Percentiles rank a stretch among this genome's conserved stretches.
Conservation (phyloP, 2,797 vertebrate species). For the Pseudomugil tenellus region DNA sequence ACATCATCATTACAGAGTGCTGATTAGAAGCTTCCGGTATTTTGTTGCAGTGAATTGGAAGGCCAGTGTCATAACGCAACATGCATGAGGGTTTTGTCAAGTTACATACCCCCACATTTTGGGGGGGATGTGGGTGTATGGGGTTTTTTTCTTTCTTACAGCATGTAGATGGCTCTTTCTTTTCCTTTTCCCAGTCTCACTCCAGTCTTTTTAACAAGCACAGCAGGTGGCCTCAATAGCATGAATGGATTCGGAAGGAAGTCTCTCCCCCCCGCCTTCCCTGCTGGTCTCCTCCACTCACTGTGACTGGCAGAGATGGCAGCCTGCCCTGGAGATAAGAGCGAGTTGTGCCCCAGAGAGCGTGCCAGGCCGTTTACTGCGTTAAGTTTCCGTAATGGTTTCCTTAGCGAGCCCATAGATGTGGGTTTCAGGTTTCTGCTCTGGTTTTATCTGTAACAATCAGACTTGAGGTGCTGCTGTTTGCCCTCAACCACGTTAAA, state of each 20-base stretch:
- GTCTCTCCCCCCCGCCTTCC: constrained; percentile 51
- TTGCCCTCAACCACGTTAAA: background rate
- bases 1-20: constrained; percentile 29
- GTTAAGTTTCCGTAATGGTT: constrained; percentile 56
- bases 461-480: constrained; percentile 3
- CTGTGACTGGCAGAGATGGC: constrained; percentile 80
- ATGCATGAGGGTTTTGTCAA: background rate
- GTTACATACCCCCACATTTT: background rate
- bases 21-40: constrained; percentile 10
- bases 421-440: constrained; percentile 20
- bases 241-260: constrained; percentile 86
- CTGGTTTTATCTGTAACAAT: constrained; percentile 19
- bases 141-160: constrained; percentile 38
- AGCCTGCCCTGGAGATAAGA: constrained; percentile 76
- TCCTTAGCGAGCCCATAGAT: background rate
- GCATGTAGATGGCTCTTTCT: constrained; percentile 57
- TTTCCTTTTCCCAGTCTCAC: constrained; percentile 60
- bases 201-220: constrained; percentile 78
- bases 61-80: background rate
- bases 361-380: constrained; percentile 63
- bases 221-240: constrained; percentile 82
- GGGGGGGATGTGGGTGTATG: constrained; percentile 26
- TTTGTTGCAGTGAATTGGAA: background rate
- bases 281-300: constrained; percentile 45
- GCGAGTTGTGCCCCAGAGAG: constrained; percentile 52